Conservation (phyloP, 1,140 invertebrate species). For the Wasmannia auropunctata region DNA sequence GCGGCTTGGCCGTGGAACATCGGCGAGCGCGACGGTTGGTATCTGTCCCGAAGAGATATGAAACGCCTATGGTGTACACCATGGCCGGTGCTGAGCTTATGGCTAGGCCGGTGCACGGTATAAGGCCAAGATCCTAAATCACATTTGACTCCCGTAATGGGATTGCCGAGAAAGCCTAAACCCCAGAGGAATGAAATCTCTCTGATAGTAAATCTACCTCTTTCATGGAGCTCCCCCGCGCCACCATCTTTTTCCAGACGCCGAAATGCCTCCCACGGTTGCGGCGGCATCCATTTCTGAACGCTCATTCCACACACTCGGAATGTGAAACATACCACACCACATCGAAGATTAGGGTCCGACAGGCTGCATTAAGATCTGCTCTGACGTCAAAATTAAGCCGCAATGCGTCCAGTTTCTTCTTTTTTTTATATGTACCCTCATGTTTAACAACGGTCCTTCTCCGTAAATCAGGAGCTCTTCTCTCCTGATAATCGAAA, state of each 20-base stretch:
- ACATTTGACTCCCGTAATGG: conserved; percentile 82
- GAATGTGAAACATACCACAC: conserved; percentile 40
- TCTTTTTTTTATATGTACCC: background rate
- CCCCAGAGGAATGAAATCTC: conserved; percentile 74
- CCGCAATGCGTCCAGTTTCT: background rate
- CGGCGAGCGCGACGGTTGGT: conserved; percentile 63
- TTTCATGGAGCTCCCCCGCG: conserved; percentile 38
- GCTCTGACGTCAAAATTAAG: conserved; percentile 12
- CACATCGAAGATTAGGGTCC: conserved; percentile 26
- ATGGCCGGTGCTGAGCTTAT: conserved; percentile 60
- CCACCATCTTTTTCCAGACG: conserved; percentile 36
- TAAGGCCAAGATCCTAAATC: conserved; percentile 82
- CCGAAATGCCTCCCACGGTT: conserved; percentile 63
- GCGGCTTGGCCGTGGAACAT: conserved; percentile 46
- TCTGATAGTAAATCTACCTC: conserved; percentile 78
- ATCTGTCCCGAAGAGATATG: conserved; percentile 71
- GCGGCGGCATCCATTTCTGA: conserved; percentile 32
- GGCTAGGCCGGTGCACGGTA: conserved; percentile 54
- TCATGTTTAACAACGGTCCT: background rate
- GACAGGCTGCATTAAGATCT: background rate
- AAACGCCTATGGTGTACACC: conserved; percentile 76
- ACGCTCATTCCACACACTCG: conserved; percentile 49
- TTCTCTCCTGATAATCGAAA: background rate
- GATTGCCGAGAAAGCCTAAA: conserved; percentile 77
- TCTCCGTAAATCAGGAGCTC: background rate